Conservation (phyloP, 1,140 invertebrate genomes). For the Tribolium madens region DNA sequence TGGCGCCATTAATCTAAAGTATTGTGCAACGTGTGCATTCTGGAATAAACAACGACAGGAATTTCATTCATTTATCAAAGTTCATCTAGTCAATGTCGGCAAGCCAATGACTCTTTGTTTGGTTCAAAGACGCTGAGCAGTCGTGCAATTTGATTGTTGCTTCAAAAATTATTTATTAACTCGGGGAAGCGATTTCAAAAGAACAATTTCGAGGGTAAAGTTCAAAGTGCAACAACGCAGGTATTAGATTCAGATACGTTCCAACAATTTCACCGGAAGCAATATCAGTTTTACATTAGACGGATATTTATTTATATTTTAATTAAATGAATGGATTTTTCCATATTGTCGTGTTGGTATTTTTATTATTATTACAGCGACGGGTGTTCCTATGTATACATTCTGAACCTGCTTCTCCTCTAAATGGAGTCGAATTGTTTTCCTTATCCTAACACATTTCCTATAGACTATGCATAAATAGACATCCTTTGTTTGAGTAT, state of each 20-base stretch:
- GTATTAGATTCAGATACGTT: background rate
- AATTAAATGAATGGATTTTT: too few species aligned
- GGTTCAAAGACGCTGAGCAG: background rate
- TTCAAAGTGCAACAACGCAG: background rate
- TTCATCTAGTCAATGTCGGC: conserved; percentile 28
- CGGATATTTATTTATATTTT: too few species aligned
- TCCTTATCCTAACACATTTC: background rate
- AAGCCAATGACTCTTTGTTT: conserved; percentile 26
- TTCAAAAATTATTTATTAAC: conserved; percentile 1
- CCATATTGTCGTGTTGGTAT: too few species aligned
- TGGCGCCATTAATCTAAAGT: conserved; percentile 25
- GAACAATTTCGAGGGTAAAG: background rate
- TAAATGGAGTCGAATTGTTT: background rate
- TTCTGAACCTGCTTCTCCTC: too few species aligned
- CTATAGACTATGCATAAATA: background rate
- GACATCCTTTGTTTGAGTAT: background rate
- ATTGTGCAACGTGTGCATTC: conserved; percentile 33
- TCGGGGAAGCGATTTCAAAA: background rate
- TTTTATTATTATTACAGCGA: too few species aligned
- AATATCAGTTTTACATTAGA: too few species aligned
- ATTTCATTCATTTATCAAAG: conserved; percentile 35
- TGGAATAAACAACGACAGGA: conserved; percentile 18
- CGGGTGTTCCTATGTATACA: too few species aligned
- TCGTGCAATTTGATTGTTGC: conserved; percentile 8
- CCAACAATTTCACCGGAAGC: background rate